phyloP scores from a whole-genome alignment of 2,113 vertebrate species.

The Xerus inauris region DNA sequence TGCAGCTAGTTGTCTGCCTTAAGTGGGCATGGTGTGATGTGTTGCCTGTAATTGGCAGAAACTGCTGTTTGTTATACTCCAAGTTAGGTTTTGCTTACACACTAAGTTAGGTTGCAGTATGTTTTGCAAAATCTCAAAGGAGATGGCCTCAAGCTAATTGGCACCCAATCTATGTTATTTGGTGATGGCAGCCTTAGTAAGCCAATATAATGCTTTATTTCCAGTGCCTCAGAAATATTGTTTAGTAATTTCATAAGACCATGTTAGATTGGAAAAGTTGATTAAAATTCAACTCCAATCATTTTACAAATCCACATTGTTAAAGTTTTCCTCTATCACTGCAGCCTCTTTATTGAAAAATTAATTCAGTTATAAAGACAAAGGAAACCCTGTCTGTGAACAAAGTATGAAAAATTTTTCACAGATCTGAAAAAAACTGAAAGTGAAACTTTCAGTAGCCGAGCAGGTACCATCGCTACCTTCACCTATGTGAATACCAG shows the following conservation, averaged over 20 bases:
- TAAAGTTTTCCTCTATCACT: neutral
- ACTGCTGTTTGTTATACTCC: neutral
- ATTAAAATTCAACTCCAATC: neutral
- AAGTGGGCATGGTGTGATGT: neutral
- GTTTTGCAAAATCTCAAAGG: neutral
- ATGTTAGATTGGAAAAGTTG: neutral
- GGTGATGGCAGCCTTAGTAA: neutral
- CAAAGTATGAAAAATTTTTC: constrained; percentile 10
- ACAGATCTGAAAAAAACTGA: too few relatives aligned
- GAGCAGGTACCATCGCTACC: neutral
- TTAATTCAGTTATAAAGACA: neutral
- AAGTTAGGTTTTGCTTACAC: neutral
- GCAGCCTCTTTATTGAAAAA: neutral
- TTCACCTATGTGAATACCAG: neutral
- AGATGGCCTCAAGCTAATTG: too few relatives aligned
- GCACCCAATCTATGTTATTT: neutral
- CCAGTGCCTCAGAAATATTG: neutral
- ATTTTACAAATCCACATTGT: neutral
- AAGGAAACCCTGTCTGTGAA: neutral
- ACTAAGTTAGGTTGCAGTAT: neutral
- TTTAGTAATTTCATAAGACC: neutral
- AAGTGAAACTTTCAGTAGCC: neutral
- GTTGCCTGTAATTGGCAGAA: neutral
- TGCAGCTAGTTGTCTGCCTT: neutral
- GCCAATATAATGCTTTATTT: neutral